Base-by-base conservation (phyloP, 2,113 vertebrate genomes). In the Smithornis capensis region DNA sequence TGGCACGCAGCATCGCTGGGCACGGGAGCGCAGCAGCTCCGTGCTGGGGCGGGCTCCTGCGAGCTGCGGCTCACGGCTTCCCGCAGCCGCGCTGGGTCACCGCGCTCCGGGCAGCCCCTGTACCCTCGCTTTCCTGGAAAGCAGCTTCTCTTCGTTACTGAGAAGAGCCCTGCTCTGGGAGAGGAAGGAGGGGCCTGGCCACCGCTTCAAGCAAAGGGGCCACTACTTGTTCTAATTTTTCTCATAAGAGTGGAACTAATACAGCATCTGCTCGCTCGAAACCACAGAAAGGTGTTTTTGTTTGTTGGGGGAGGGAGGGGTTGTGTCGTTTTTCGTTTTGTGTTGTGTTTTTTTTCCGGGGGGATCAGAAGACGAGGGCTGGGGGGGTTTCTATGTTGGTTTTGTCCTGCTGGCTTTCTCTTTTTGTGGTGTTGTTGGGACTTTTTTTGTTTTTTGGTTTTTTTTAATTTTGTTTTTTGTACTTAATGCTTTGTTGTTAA, bases 41-140 rank as follows among this genome's bases (percentile, higher is more conserved):
- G 40, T 28, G 77, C 73, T 0, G 12, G 52, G 49, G 42, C 6
- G 40, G 47, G 44, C n/a, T n/a, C n/a, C n/a, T n/a, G n/a, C 31
- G 28, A 47, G 45, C 69, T 33, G 60, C 22, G 1, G 56, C 5
- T 1, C 42, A 11, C 2, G 1, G 62, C 74, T 83, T 45, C 27
- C 45, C 7, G 1, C 85, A 79, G 76, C 81, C 0, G 11, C 8
- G 2, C 83, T 31, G 29, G 87, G 90, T 76, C 91, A 73, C 92
- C 45, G 29, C 3, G 31, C 64, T 78, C 57, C 5, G 83, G 82
- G 92, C 69, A 92, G 90, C 70, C 57, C 24, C 49, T 75, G 79
- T 69, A 86, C 68, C 92, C 86, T 71, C 1, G 4, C 69, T 97
- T 96, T 97, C 95, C 95, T 96, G 96, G 96, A 97, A 97, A 95